These are phyloP conservation scores for Silurus asotus DNA, from an alignment of 2,113 vertebrate genomes.

Conservation along the genomic window DNA sequence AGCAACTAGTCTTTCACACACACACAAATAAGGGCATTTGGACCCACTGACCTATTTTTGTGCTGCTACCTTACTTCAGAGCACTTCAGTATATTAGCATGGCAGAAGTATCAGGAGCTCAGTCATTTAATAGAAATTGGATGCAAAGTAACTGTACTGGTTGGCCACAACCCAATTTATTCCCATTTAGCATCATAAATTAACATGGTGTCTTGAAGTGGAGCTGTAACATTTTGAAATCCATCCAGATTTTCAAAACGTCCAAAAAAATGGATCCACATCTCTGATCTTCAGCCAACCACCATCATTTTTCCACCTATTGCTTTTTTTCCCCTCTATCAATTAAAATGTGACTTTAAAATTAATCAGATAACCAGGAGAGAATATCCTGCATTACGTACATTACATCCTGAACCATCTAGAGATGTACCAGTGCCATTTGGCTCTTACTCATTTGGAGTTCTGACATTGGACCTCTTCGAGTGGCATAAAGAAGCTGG, in stretches of 20 bases:
- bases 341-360: too few species aligned
- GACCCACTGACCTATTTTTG: constrained; percentile 25
- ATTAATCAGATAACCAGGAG: too few species aligned
- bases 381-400: too few species aligned
- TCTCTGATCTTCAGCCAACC: too few species aligned
- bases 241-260: not conserved
- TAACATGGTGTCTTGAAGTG: not conserved
- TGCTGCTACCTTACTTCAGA: not conserved
- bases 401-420: too few species aligned
- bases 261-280: not conserved
- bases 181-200: not conserved
- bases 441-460: too few species aligned
- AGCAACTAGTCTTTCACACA: constrained; percentile 16
- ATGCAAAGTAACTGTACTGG: not conserved
- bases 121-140: not conserved
- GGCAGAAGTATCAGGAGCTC: not conserved
- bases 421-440: too few species aligned
- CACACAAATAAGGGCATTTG: not conserved
- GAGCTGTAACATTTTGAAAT: not conserved
- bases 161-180: not conserved
- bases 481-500: too few species aligned
- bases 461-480: too few species aligned
- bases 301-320: too few species aligned
- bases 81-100: not conserved
- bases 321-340: too few species aligned